phyloP scores from a whole-genome alignment of 2,888 invertebrate genomes.

The Spilarctia lutea region DNA sequence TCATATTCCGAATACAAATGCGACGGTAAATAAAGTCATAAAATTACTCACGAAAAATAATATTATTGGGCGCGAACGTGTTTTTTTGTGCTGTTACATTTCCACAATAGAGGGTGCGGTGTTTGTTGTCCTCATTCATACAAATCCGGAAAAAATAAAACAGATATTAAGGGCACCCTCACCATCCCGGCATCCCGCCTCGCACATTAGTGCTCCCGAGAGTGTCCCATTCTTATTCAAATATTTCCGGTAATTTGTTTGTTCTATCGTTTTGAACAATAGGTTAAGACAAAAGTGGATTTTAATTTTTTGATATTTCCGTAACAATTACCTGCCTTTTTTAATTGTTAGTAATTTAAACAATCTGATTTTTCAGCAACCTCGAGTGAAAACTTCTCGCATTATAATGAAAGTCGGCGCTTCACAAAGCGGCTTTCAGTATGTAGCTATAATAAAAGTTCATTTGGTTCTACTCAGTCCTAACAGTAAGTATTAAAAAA shows the following conservation, averaged over 20 bases:
- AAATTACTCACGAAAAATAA: slow-evolving; percentile 76
- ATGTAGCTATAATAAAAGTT: background rate
- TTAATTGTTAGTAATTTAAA: background rate
- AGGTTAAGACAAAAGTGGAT: slow-evolving; percentile 64
- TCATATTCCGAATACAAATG: slow-evolving; percentile 57
- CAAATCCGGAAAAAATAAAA: slow-evolving; percentile 86
- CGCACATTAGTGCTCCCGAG: slow-evolving; percentile 82
- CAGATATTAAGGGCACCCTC: slow-evolving; percentile 79
- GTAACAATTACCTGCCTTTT: background rate
- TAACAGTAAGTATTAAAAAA: too few species aligned
- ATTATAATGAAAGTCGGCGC: background rate
- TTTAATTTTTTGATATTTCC: slow-evolving; percentile 45
- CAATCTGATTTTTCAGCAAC: background rate
- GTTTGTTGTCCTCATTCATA: slow-evolving; percentile 80
- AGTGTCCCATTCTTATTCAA: slow-evolving; percentile 84
- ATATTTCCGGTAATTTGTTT: slow-evolving; percentile 85
- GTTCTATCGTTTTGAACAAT: slow-evolving; percentile 77
- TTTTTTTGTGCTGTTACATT: slow-evolving; percentile 67
- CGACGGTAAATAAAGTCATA: slow-evolving; percentile 77
- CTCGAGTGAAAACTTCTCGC: background rate
- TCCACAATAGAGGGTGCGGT: slow-evolving; percentile 72
- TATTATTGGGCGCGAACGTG: slow-evolving; percentile 76
- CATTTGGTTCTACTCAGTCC: background rate
- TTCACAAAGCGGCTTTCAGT: background rate
- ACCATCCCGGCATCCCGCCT: slow-evolving; percentile 77